Evolutionary conservation across 2,888 invertebrate genomes (phyloP).

Genomic region (Drosophila prostipennis): DNA sequence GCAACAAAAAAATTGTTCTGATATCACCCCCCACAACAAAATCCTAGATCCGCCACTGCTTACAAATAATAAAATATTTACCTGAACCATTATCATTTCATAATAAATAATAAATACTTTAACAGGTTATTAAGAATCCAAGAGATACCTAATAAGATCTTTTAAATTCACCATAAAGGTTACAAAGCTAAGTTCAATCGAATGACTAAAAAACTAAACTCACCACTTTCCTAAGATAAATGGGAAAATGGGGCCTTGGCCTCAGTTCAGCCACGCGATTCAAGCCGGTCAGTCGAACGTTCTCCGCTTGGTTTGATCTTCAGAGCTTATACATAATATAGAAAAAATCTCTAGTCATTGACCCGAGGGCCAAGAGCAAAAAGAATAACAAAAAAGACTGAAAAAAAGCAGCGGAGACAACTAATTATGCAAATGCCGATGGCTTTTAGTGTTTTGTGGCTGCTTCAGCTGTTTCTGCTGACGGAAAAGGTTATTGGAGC

Average conservation of each 20-base stretch:
- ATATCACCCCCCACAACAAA: no score
- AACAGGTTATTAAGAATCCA: background rate
- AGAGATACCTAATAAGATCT: background rate
- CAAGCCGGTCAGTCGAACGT: constrained; percentile 49
- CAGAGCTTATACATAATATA: constrained; percentile 2
- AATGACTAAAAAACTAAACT: constrained; percentile 11
- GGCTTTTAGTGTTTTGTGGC: constrained; percentile 42
- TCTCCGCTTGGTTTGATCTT: background rate
- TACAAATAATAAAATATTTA: background rate
- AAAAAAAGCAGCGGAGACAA: constrained; percentile 5
- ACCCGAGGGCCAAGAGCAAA: constrained; percentile 1
- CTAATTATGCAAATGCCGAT: constrained; percentile 61
- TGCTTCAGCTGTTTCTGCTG: constrained; percentile 39
- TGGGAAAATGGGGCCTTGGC: constrained; percentile 2
- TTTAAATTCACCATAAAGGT: background rate
- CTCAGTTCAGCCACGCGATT: constrained; percentile 52
- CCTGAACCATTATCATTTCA: background rate
- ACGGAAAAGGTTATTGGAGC: constrained; percentile 7
- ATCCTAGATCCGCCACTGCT: no score
- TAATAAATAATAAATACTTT: background rate
- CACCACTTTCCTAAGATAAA: constrained; percentile 20
- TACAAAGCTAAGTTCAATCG: background rate
- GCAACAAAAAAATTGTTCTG: no score
- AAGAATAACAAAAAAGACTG: background rate
- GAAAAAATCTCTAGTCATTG: constrained; percentile 29